Base-by-base conservation (phyloP, 1,140 invertebrate genomes). In the Dendrolimus punctatus region DNA sequence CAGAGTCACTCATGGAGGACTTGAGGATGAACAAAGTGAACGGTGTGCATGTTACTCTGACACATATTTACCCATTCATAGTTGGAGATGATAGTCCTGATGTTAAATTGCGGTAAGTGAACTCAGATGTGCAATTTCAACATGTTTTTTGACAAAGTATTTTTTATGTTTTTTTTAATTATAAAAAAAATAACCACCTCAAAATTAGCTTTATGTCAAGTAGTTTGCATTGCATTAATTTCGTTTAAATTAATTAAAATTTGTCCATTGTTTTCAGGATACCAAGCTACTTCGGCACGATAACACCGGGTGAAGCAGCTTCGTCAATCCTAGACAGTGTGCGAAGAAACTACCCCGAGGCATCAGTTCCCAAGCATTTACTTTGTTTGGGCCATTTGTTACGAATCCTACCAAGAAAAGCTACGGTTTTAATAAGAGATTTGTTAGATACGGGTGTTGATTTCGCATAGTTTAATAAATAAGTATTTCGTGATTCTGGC, bases 261-360 rank as follows among this genome's bases (percentile, higher is more conserved):
- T 46, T 48, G 4, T 23, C 23, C 6, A 9, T n/a, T 39, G 23
- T 43, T 81, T 80, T 8, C 65, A 92, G 91, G 68, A 90, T 92
- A 74, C 89, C 91, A 8, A 91, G 90, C 70, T 92, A 90, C 70
- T 92, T 92, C 68, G 90, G 91, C 9, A 91, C 90, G 6, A 91
- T 91, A 64, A 85, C 89, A 51, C 89, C 90, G 5, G 53, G 66
- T 7, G 82, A 88, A 54, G 90, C 90, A 8, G 91, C 91, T 6
- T 71, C 64, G 53, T 80, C 76, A 56, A 91, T 92, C 52, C 72
- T 92, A 43, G 87, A 90, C 37, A 90, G 90, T 46, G 90, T 91
- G 5, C 78, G 90, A 4, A 74, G 90, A 49, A 91, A 91, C 73
- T 90, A 90, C 62, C 73, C 80, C 5, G 90, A 91, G 70, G 89